Conservation (phyloP, 1,140 invertebrate species). For the Drosophila nigrodunni region DNA sequence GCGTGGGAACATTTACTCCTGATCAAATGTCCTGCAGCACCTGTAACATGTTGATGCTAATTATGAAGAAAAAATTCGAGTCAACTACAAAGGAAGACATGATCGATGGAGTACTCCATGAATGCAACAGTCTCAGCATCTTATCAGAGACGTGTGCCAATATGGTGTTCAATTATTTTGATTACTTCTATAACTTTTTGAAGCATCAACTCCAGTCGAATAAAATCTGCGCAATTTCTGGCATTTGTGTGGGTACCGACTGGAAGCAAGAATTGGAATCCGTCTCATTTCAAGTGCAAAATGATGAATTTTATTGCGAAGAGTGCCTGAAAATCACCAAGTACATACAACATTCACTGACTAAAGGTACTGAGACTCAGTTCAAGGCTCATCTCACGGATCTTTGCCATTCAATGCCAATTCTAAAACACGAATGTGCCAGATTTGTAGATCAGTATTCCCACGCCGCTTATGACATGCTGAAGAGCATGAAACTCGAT, state of each 20-base stretch:
- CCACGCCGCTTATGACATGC: slow-evolving; percentile 88
- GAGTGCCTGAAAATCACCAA: slow-evolving; percentile 3
- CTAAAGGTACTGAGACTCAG: slow-evolving; percentile 75
- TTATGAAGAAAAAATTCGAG: not conserved
- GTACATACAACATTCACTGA: not conserved
- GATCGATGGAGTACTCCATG: not conserved
- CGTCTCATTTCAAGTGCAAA: not conserved
- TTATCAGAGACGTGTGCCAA: slow-evolving; percentile 14
- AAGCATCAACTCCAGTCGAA: slow-evolving; percentile 4
- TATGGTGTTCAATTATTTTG: slow-evolving; percentile 25
- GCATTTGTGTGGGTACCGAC: not conserved
- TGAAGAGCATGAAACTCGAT: slow-evolving; percentile 89
- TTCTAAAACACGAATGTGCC: slow-evolving; percentile 87
- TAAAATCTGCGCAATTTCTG: not conserved
- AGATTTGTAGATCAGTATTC: slow-evolving; percentile 91
- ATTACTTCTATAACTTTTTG: slow-evolving; percentile 6
- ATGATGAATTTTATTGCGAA: not conserved
- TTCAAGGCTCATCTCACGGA: slow-evolving; percentile 90
- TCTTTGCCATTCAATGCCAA: slow-evolving; percentile 90
- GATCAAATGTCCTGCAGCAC: slow-evolving; percentile 17
- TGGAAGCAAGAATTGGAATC: not conserved
- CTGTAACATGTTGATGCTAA: slow-evolving; percentile 1
- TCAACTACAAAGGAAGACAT: not conserved
- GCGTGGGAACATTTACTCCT: not conserved
- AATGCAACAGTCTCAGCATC: slow-evolving; percentile 1